Evolutionary conservation across 2,113 vertebrate genomes (phyloP).

Genomic region (Ictalurus punctatus): DNA sequence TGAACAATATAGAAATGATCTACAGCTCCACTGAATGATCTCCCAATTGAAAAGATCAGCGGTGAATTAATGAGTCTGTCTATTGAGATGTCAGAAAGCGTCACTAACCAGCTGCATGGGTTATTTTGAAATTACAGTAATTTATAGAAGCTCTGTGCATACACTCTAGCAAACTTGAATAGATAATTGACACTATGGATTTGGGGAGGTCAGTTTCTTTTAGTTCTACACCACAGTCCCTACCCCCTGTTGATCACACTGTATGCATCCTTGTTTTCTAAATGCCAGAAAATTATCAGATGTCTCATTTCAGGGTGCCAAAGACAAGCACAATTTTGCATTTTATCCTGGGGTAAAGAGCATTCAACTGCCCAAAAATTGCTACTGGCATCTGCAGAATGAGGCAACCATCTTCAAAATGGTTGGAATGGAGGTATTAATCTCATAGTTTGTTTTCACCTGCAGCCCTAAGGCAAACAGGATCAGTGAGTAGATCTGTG

Average conservation of each 20-base stretch:
- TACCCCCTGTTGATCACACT: constrained; percentile 56
- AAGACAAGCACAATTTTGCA: constrained; percentile 61
- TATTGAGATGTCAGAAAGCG: constrained; percentile 6
- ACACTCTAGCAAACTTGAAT: background rate
- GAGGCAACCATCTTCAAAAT: constrained; percentile 1
- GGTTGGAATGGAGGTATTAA: constrained; percentile 11
- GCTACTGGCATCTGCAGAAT: constrained; percentile 23
- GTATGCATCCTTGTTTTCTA: constrained; percentile 63
- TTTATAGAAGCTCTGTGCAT: constrained; percentile 1
- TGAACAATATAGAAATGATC: background rate
- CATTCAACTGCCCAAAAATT: constrained; percentile 17
- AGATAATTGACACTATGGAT: constrained; percentile 23
- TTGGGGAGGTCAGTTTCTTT: constrained; percentile 57
- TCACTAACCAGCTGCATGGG: constrained; percentile 26
- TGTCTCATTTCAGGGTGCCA: constrained; percentile 61
- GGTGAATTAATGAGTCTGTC: constrained; percentile 24
- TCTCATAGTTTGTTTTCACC: constrained; percentile 1
- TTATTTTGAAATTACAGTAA: constrained; percentile 12
- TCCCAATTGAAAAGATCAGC: constrained; percentile 7
- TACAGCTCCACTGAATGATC: background rate
- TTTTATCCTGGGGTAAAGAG: constrained; percentile 19
- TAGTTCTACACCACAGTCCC: constrained; percentile 32
- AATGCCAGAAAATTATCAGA: constrained; percentile 68
- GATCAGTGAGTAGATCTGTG: constrained; percentile 11
- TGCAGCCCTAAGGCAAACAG: constrained; percentile 9